Percentiles rank a stretch among this genome's conserved stretches.
Evolutionary conservation across 1,140 invertebrate genomes (phyloP).

Genomic region (Rhagoletis pomonella): DNA sequence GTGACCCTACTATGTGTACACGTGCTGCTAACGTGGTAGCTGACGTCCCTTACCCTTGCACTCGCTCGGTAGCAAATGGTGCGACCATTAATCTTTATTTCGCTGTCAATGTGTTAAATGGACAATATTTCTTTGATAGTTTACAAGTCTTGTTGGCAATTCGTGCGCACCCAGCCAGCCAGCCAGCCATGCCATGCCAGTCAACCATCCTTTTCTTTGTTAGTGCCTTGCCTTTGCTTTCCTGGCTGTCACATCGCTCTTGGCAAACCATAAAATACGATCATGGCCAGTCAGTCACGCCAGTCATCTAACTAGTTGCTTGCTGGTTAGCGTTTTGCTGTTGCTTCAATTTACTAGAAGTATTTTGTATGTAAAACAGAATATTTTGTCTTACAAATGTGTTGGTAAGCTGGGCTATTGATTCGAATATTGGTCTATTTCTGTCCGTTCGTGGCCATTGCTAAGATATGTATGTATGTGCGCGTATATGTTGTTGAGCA

Average conservation of each 20-base stretch:
- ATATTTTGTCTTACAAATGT: too few relatives aligned
- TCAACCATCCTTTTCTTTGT: not conserved
- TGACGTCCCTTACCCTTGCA: not conserved
- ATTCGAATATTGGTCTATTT: too few relatives aligned
- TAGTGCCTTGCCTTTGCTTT: not conserved
- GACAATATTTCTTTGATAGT: constrained; percentile 41
- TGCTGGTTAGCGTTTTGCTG: not conserved
- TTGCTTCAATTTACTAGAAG: too few relatives aligned
- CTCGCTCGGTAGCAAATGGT: not conserved
- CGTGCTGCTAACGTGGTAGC: not conserved
- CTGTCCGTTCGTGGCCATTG: too few relatives aligned
- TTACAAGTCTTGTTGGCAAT: constrained; percentile 23
- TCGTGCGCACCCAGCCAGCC: not conserved
- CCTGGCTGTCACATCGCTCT: not conserved
- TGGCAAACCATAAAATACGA: not conserved
- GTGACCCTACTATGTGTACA: not conserved
- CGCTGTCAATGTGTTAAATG: constrained; percentile 39
- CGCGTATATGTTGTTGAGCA: not conserved
- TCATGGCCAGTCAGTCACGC: not conserved
- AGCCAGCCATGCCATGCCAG: not conserved
- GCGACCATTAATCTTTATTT: constrained; percentile 36
- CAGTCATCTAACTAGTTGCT: constrained; percentile 22
- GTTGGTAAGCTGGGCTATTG: too few relatives aligned
- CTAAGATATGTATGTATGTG: not conserved
- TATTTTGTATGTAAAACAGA: too few relatives aligned